Conservation (phyloP, 35 echinoderm and acorn worm genomes). For the Patiria miniata region DNA sequence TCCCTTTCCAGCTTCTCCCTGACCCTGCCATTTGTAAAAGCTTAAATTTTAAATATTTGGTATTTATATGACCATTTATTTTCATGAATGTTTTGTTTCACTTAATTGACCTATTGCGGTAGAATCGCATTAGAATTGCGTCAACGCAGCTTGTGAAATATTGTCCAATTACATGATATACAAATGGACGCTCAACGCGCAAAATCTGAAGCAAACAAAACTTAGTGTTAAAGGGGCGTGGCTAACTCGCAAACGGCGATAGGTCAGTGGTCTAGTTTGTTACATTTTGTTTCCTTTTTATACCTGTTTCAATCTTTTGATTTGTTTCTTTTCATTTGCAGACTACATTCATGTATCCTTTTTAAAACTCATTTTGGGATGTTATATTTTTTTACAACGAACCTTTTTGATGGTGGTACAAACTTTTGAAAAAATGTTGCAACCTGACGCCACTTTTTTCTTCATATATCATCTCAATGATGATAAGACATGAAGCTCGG, state of each 20-base stretch:
- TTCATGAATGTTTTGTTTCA: neutral
- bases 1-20: neutral
- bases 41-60: neutral
- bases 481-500: too few species aligned
- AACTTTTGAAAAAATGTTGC: neutral
- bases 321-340: conserved; percentile 45
- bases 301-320: neutral
- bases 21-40: neutral
- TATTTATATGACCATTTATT: neutral
- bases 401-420: neutral
- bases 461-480: too few species aligned
- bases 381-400: neutral
- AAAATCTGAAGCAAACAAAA: too few species aligned
- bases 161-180: too few species aligned
- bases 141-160: too few species aligned
- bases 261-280: neutral
- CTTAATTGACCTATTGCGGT: too few species aligned
- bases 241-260: too few species aligned
- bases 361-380: conserved; percentile 2
- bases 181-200: too few species aligned
- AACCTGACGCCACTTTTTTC: too few species aligned
- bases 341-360: conserved; percentile 93
- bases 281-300: neutral
- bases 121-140: too few species aligned
- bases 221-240: too few species aligned